phyloP scores from a whole-genome alignment of 30 jellyfish, hydroid and myxozoan species.

The Phacellophora camtschatica region DNA sequence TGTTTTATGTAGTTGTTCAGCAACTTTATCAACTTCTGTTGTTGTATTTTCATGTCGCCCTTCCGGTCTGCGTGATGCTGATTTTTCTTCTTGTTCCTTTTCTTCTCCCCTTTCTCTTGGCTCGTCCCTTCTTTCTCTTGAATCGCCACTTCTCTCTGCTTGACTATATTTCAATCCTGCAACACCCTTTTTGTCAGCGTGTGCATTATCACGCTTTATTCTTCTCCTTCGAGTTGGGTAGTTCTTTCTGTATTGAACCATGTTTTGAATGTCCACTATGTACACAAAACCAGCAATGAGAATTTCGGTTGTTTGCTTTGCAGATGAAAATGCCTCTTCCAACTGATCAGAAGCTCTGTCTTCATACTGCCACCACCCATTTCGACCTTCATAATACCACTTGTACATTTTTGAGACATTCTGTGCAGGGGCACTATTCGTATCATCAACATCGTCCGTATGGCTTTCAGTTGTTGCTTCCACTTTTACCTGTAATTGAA shows the following conservation, averaged over 20 bases:
- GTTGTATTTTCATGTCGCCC: not conserved
- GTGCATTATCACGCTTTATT: constrained; percentile 72
- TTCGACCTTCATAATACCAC: constrained; percentile 98
- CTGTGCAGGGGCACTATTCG: too few species aligned
- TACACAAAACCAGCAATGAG: constrained; percentile 86
- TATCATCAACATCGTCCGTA: too few species aligned
- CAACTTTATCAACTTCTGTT: not conserved
- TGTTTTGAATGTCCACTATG: constrained; percentile 75
- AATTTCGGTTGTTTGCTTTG: constrained; percentile 67
- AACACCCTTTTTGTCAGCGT: constrained; percentile 81
- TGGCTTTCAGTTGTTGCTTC: too few species aligned
- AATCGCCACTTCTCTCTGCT: not conserved
- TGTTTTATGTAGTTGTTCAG: constrained; percentile 19
- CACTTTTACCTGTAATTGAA: too few species aligned
- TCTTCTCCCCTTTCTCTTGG: not conserved
- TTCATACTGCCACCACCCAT: constrained; percentile 99
- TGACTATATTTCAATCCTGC: constrained; percentile 74
- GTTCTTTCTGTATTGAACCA: constrained; percentile 83
- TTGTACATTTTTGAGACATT: not conserved
- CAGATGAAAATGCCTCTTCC: constrained; percentile 72
- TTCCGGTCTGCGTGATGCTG: not conserved
- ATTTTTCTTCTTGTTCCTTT: not conserved
- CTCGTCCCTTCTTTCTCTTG: too few species aligned
- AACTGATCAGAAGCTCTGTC: constrained; percentile 82
- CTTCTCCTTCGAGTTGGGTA: constrained; percentile 81